A percentile compares a stretch with the other conserved stretches of the same genome.
These are phyloP conservation scores for Polia nebulosa DNA, from an alignment of 2,888 invertebrate genomes.

Conservation along the genomic window DNA sequence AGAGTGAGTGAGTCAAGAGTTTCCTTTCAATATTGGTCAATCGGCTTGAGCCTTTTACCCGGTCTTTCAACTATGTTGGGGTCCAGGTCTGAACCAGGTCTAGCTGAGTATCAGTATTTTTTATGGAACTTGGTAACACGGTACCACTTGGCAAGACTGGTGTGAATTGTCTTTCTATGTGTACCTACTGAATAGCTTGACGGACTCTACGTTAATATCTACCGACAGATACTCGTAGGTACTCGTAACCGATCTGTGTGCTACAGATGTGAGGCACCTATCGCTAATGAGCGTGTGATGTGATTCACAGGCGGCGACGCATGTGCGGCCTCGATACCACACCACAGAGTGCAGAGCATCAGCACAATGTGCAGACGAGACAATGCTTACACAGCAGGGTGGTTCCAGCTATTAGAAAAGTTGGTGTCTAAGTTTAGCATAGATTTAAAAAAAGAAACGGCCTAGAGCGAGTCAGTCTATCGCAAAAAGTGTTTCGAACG, in stretches of 20 bases:
- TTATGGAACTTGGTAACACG: too few species aligned
- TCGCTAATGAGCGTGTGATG: slow-evolving; percentile 79
- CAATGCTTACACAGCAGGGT: neutral
- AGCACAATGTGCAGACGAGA: slow-evolving; percentile 21
- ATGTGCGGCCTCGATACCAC: slow-evolving; percentile 86
- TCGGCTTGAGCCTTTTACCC: too few species aligned
- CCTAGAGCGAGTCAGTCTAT: too few species aligned
- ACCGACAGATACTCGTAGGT: slow-evolving; percentile 23
- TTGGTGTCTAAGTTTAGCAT: neutral
- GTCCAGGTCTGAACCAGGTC: too few species aligned
- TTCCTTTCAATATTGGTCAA: too few species aligned
- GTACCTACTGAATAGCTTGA: neutral
- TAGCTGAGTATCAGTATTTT: too few species aligned
- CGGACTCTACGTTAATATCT: neutral
- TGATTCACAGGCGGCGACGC: slow-evolving; percentile 83
- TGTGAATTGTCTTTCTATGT: too few species aligned
- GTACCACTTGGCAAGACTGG: too few species aligned
- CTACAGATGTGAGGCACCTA: slow-evolving; percentile 67
- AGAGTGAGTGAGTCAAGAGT: too few species aligned
- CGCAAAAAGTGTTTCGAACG: too few species aligned
- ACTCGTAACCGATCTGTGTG: slow-evolving; percentile 48
- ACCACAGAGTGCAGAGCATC: slow-evolving; percentile 39
- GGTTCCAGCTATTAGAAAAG: too few species aligned
- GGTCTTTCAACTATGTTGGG: too few species aligned
- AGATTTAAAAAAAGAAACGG: neutral